These are phyloP conservation scores for Megaleporinus macrocephalus DNA, from an alignment of 2,113 vertebrate genomes.

Conservation along the genomic window DNA sequence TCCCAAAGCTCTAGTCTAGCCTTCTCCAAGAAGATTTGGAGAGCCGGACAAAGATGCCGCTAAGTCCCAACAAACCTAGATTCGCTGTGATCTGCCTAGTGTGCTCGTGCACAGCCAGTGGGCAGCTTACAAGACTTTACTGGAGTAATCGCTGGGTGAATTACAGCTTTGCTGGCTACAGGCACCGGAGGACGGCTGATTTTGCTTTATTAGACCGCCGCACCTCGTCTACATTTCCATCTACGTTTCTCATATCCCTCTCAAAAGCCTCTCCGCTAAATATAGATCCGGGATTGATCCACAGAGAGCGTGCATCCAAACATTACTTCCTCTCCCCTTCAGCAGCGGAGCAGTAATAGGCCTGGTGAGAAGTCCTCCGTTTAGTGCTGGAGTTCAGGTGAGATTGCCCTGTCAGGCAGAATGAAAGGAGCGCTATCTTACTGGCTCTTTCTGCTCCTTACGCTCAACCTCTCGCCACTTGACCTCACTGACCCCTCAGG, in stretches of 20 bases:
- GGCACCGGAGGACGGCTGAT: not conserved
- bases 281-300: slow-evolving; percentile 38
- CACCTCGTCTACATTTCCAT: slow-evolving; percentile 27
- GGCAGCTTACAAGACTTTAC: slow-evolving; percentile 39
- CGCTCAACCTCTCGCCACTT: slow-evolving; percentile 72
- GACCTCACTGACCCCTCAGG: slow-evolving; percentile 70
- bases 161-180: slow-evolving; percentile 32
- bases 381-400: slow-evolving; percentile 33
- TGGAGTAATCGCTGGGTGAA: slow-evolving; percentile 28
- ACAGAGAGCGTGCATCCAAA: slow-evolving; percentile 26
- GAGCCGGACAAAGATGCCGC: slow-evolving; percentile 26
- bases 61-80: slow-evolving; percentile 35
- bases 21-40: slow-evolving; percentile 24
- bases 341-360: slow-evolving; percentile 20
- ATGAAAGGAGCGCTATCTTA: slow-evolving; percentile 66
- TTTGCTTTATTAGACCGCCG: slow-evolving; percentile 27
- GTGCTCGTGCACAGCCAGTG: slow-evolving; percentile 2
- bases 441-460: slow-evolving; percentile 67
- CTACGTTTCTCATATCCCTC: slow-evolving; percentile 16
- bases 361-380: slow-evolving; percentile 7
- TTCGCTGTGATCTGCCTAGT: not conserved
- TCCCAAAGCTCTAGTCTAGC: slow-evolving; percentile 16
- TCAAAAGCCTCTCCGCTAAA: slow-evolving; percentile 42
- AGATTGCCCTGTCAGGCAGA: slow-evolving; percentile 52
- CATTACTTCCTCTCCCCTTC: slow-evolving; percentile 16